Base-by-base conservation (phyloP, 2,113 vertebrate genomes). In the Crotalus viridis region DNA sequence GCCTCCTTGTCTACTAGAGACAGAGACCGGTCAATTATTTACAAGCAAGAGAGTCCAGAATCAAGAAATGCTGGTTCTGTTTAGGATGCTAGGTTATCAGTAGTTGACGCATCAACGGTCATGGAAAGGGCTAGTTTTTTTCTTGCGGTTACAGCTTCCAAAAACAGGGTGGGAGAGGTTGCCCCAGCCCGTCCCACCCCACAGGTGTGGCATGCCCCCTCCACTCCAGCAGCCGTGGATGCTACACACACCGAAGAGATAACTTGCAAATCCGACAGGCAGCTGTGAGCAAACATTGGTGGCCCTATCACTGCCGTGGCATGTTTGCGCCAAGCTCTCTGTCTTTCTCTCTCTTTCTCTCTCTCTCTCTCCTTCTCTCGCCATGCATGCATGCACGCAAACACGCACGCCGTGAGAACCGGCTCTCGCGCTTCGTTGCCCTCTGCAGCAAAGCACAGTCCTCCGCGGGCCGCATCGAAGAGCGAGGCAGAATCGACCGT, bases 111-210 rank as follows among this genome's bases (percentile, higher is more conserved):
- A 52, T 21, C 9, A 2, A 8, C 8, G 12, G 19, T 15, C 17
- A 46, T 3, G 43, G 39, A 86, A 89, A 56, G n/a, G 56, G 74
- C 88, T 59, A 1, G 39, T 9, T 9, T 10, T 64, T 64, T 52
- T 93, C 88, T 86, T 86, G 92, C 55, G 61, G 55, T 61, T 39
- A 39, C 17, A 28, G 55, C 28, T 86, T 93, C 92, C 46, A 26
- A 52, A 48, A 61, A 61, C 1, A 9, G 64, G 43, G 10, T 12
- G 3, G 10, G 54, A 46, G n/a, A 10, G 2, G 9, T 4, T 52
- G 21, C 7, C 55, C 26, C 43, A 15, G 7, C 24, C 15, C 17
- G 26, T 3, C 1, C 2, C 1, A 12, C 10, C 69, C 19, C 6
- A 8, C 39, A 13, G 3, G 28, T 6, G 26, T 4, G 5, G 54